Evolutionary conservation across 2,113 vertebrate genomes (phyloP).

Genomic region (Xenus cinereus): DNA sequence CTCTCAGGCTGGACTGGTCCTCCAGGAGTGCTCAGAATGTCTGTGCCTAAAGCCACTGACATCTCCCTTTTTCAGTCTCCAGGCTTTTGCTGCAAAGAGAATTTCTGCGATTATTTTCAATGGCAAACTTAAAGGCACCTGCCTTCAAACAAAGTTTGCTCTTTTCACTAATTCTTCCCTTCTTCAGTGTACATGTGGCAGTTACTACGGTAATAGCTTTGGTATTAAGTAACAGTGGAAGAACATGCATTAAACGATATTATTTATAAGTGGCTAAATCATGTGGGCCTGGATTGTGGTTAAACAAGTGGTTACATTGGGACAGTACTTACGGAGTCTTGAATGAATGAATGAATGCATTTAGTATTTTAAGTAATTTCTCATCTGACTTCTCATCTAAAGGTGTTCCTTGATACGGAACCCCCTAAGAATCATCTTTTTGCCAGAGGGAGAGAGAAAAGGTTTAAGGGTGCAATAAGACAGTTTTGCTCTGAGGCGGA

Average conservation of each 20-base stretch:
- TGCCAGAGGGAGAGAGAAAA: background rate
- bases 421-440: background rate
- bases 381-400: background rate
- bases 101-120: background rate
- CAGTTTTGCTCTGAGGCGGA: background rate
- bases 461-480: background rate
- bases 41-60: no score
- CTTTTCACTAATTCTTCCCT: background rate
- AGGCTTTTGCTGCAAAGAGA: background rate
- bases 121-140: background rate
- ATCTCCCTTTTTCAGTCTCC: background rate
- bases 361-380: background rate
- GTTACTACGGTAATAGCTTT: background rate
- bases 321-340: background rate
- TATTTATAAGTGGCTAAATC: background rate
- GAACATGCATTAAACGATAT: background rate
- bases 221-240: background rate
- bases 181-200: fast-evolving
- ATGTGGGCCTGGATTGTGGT: background rate
- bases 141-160: background rate
- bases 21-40: fast-evolving
- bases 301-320: background rate
- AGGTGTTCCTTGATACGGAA: background rate
- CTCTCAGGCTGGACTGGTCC: background rate
- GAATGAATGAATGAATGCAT: background rate